These are phyloP conservation scores for Dromococcyx pavoninus DNA, from an alignment of 2,797 vertebrate genomes.

Conservation along the genomic window DNA sequence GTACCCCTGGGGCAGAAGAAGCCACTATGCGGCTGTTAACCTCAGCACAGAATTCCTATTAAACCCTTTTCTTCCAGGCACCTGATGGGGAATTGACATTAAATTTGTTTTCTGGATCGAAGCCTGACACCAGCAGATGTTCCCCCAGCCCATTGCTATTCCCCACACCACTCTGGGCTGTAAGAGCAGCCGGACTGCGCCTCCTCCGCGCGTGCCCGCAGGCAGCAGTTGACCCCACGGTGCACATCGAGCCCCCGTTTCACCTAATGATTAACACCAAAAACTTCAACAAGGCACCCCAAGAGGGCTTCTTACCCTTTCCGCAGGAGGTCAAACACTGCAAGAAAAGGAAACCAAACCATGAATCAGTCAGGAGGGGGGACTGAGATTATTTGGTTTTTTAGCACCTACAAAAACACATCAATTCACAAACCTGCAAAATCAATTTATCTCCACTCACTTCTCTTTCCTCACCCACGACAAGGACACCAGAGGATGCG, in stretches of 20 bases:
- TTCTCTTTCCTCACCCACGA: not conserved
- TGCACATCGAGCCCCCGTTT: not conserved
- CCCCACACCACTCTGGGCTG: not conserved
- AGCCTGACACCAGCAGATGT: not conserved
- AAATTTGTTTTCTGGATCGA: not conserved
- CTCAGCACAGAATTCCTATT: not conserved
- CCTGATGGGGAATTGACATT: not conserved
- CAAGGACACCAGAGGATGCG: not conserved
- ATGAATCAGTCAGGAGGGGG: not conserved
- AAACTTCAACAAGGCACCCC: not conserved
- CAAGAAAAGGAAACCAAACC: conserved; percentile 60
- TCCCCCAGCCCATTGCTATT: not conserved
- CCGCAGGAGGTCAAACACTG: conserved; percentile 96
- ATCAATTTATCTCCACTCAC: not conserved
- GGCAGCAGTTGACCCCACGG: not conserved
- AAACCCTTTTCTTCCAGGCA: not conserved
- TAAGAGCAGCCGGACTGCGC: not conserved
- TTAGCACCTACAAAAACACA: not conserved
- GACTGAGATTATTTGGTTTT: not conserved
- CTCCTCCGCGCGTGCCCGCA: not conserved
- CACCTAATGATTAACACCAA: not conserved
- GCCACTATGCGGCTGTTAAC: not conserved
- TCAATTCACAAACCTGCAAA: not conserved
- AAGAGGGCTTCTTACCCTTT: conserved; percentile 89
- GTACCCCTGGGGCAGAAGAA: not conserved